Conservation (phyloP, 2,113 vertebrate species). For the Bubo bubo region DNA sequence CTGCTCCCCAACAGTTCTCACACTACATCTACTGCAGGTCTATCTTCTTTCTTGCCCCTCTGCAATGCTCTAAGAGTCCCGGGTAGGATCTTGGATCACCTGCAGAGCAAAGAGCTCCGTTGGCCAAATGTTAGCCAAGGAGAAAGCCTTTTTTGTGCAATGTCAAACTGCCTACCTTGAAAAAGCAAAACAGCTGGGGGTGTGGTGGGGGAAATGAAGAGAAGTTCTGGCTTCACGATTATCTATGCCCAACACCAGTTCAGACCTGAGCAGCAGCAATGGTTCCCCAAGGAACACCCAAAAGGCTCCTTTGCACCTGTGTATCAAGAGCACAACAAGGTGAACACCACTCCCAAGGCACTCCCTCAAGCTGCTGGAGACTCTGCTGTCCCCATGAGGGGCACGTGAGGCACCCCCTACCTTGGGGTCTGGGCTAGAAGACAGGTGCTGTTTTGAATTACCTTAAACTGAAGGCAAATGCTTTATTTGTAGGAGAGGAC, state of each 20-base stretch:
- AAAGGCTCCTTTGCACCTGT: background rate
- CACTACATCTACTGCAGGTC: background rate
- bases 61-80: background rate
- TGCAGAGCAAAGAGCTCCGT: background rate
- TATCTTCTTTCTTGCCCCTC: background rate
- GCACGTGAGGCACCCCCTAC: fast-evolving
- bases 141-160: background rate
- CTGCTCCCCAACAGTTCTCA: background rate
- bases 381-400: background rate
- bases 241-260: fast-evolving
- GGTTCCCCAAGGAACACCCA: background rate
- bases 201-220: background rate
- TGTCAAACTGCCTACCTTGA: background rate
- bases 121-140: background rate
- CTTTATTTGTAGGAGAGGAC: background rate
- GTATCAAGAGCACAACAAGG: background rate
- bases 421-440: background rate
- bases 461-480: background rate
- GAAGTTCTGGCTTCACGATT: background rate
- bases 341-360: background rate
- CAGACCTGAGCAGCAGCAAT: background rate
- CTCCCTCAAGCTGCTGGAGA: background rate
- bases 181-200: background rate
- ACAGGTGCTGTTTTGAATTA: background rate
- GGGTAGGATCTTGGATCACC: background rate